Base-by-base conservation (phyloP, 2,113 vertebrate species). In the Cyphomyrus discorhynchus region DNA sequence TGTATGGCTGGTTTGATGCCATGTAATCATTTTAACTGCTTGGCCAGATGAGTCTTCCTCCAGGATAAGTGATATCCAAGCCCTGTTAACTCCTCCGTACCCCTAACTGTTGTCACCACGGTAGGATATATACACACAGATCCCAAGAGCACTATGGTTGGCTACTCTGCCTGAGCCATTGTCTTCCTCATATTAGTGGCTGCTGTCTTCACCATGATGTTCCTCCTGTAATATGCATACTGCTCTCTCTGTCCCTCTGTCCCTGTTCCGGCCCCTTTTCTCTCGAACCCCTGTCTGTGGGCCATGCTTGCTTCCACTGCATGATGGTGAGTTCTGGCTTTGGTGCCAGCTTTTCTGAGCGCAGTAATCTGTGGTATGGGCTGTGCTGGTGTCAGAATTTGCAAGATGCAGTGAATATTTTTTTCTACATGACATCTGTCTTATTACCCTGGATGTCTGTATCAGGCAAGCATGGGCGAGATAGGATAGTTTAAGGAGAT, bases 251-350 rank as follows among this genome's bases (percentile, higher is more conserved):
- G 42, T 86, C n/a, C 24, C 42, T 88, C n/a, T 47, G 39, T 10
- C 52, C 21, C 89, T 93, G 91, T 87, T 86, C 88, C 21, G 47
- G 45, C 10, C 11, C 53, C 19, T 74, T 2, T 47, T 17, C 52
- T 88, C 42, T 52, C 11, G 42, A 42, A 53, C 39, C 24, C 45
- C 84, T 80, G 77, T 93, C 95, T 95, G 94, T 95, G 94, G 96
- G 82, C 91, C 90, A 95, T 93, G 91, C 96, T 96, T 96, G 94
- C 96, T 96, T 95, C 96, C 96, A 96, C 96, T 96, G 96, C 96
- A 95, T 96, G 95, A 96, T 96, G 97, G 97, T 98, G 97, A 98
- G 97, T 98, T 95, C 93, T 95, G 84, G 91, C 86, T 89, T 92
- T 42, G 62, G 88, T 90, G 89, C 87, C 87, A 89, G 47, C 91